Base-by-base conservation (phyloP, 2,888 invertebrate genomes). In the Drosophila diplacantha region DNA sequence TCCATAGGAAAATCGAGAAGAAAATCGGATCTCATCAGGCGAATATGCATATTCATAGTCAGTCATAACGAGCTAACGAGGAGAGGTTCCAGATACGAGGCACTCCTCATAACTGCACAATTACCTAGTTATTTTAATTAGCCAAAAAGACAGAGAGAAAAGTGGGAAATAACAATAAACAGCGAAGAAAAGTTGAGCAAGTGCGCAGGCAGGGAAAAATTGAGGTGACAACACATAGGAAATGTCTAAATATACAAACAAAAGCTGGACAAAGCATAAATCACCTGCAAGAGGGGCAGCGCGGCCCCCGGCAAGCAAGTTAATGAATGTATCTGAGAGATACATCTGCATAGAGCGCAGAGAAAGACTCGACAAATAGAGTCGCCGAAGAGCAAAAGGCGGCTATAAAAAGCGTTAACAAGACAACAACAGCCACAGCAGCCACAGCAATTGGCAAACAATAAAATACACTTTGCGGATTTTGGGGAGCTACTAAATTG, bases 361-460 rank as follows among this genome's bases (percentile, higher is more conserved):
- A 55, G 78, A 46, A 63, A 66, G 65, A 63, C 46, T 66, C 77
- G 75, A 83, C 82, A 83, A 80, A 83, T 80, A 77, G 77, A 76
- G 84, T 82, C 29, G 63, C 35, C 51, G 26, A 69, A 54, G 54
- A 54, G 55, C 68, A 57, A 71, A 75, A 69, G 59, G 62, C 34
- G 55, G 71, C 81, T 65, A 83, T 81, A 83, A 83, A 79, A 83
- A 82, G 77, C 78, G 79, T 77, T 80, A 74, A 82, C 78, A 78
- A 81, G 81, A 46, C 38, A 55, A 22, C 22, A 22, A 22, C 20
- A 20, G 20, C 20, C 41, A 34, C 68, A 70, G 44, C 71, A 74
- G 81, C 53, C 59, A 68, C 63, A 69, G 77, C 55, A 83, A 73
- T 67, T 62, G 69, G 57, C 64, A 68, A 67, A 79, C 82, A 81